A percentile compares a stretch with the other conserved stretches of the same genome.
Conservation (phyloP, 1,140 invertebrate genomes). For the Cyrtorhinus lividipennis region DNA sequence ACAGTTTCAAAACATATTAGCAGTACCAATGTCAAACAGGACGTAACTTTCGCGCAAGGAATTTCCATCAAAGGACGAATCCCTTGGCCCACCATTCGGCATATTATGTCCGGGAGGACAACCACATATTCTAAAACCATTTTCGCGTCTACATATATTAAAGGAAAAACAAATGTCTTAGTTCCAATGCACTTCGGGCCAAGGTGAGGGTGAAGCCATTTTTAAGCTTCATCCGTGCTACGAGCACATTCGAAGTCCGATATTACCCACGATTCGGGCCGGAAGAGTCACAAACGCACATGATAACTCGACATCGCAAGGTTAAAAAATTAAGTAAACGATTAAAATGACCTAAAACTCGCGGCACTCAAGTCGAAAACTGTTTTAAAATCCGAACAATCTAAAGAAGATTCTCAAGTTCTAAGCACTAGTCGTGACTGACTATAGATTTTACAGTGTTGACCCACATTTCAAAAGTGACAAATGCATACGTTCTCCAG, state of each 20-base stretch:
- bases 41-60: slow-evolving; percentile 33
- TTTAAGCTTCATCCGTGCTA: slow-evolving; percentile 19
- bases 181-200: neutral
- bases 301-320: neutral
- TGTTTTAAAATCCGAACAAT: neutral
- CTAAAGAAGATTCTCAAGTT: slow-evolving; percentile 10
- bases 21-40: slow-evolving; percentile 50
- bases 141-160: slow-evolving; percentile 10
- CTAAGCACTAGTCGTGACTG: slow-evolving; percentile 18
- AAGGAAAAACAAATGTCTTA: slow-evolving; percentile 10
- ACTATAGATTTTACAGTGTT: slow-evolving; percentile 21
- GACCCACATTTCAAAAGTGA: neutral
- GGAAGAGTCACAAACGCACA: neutral
- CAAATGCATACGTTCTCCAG: neutral
- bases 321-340: neutral
- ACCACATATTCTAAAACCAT: slow-evolving; percentile 24
- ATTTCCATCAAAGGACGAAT: slow-evolving; percentile 23
- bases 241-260: slow-evolving; percentile 12
- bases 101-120: slow-evolving; percentile 18
- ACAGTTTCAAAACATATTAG: slow-evolving; percentile 63
- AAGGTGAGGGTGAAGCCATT: slow-evolving; percentile 20
- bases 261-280: neutral
- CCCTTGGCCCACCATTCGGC: slow-evolving; percentile 18
- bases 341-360: neutral
- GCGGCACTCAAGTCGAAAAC: neutral